phyloP scores from a whole-genome alignment of 2,113 vertebrate species.

The Pomatorhinus ruficollis region DNA sequence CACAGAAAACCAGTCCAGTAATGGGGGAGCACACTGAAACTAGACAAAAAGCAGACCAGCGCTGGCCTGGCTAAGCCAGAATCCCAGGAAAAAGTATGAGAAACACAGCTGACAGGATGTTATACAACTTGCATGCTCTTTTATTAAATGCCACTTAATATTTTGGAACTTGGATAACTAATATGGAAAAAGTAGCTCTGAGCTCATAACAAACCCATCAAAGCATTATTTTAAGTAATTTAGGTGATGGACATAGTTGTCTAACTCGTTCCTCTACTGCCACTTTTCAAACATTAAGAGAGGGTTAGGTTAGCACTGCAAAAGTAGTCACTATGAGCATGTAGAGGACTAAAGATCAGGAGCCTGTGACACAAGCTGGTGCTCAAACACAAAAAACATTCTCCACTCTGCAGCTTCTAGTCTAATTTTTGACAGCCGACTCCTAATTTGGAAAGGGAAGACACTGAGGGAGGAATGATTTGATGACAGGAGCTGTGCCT shows the following conservation, averaged over 20 bases:
- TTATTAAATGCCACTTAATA: background rate
- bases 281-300: background rate
- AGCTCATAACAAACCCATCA: background rate
- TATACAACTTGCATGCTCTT: background rate
- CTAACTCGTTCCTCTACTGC: background rate
- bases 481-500: background rate
- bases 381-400: background rate
- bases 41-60: background rate
- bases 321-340: background rate
- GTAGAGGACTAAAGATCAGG: background rate
- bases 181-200: background rate
- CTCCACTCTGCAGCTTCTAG: background rate
- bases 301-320: background rate
- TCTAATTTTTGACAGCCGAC: background rate
- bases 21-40: background rate
- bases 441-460: conserved; percentile 14
- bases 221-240: background rate
- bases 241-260: background rate
- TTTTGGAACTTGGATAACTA: background rate
- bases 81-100: background rate
- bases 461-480: background rate
- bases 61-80: background rate
- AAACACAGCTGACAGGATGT: background rate
- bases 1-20: background rate
- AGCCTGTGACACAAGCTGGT: background rate